Percentiles rank a stretch among this genome's conserved stretches.
Conservation (phyloP, 2,888 invertebrate genomes). For the Sussaba pulchella region DNA sequence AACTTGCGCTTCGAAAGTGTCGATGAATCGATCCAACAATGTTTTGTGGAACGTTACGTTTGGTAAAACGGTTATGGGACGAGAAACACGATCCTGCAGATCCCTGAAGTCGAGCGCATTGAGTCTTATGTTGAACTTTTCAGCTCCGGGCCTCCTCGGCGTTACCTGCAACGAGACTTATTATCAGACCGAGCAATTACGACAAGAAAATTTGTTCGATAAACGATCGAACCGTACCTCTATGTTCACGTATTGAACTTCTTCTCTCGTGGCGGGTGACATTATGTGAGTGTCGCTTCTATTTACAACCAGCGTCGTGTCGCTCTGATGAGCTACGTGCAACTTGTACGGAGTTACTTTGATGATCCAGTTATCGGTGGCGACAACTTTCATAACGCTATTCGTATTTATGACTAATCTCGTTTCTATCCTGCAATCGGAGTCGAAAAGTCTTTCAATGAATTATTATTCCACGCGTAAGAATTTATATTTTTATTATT, state of each 20-base stretch:
- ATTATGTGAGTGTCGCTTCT: conserved; percentile 91
- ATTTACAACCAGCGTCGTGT: conserved; percentile 91
- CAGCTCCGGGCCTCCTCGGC: conserved; percentile 87
- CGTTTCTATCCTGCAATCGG: conserved; percentile 77
- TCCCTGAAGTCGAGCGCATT: conserved; percentile 93
- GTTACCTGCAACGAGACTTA: conserved; percentile 84
- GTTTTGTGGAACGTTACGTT: conserved; percentile 91
- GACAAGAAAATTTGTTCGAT: not conserved
- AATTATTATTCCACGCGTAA: too few relatives aligned
- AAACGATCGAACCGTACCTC: conserved; percentile 79
- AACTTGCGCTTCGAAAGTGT: conserved; percentile 92
- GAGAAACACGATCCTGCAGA: conserved; percentile 89
- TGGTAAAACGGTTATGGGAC: conserved; percentile 89
- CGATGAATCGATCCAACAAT: conserved; percentile 93
- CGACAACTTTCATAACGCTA: conserved; percentile 89
- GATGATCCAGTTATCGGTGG: conserved; percentile 95
- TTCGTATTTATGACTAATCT: conserved; percentile 90
- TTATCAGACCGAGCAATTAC: conserved; percentile 2
- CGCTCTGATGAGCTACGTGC: conserved; percentile 91
- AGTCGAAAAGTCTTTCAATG: not conserved
- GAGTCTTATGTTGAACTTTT: conserved; percentile 89
- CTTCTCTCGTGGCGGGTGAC: conserved; percentile 88
- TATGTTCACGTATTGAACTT: conserved; percentile 93
- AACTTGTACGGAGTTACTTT: conserved; percentile 92
- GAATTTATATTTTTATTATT: too few relatives aligned